phyloP scores from a whole-genome alignment of 2,888 invertebrate genomes.

The Dusona sp. region DNA sequence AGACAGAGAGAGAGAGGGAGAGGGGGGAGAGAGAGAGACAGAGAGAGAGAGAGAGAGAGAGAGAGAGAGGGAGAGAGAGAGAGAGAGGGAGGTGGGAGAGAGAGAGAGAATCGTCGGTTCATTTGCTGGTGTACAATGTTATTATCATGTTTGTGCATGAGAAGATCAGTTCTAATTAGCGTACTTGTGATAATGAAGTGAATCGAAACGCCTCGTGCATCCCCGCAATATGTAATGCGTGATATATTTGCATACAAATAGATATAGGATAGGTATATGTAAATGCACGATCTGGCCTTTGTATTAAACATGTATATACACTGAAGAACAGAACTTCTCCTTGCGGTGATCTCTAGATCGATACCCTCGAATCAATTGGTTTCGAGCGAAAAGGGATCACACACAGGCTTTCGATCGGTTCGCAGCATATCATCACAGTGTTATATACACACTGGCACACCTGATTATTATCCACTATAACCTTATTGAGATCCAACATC shows the following conservation, averaged over 20 bases:
- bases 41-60: too few relatives aligned
- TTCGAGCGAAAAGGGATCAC: constrained; percentile 78
- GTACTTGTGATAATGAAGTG: constrained; percentile 18
- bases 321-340: constrained; percentile 48
- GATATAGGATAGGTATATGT: not conserved
- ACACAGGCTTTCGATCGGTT: constrained; percentile 72
- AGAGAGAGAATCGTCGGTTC: constrained; percentile 31
- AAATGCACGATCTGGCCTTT: constrained; percentile 28
- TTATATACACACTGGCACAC: constrained; percentile 18
- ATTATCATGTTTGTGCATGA: constrained; percentile 48
- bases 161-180: constrained; percentile 56
- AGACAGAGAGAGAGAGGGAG: too few relatives aligned
- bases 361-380: constrained; percentile 73
- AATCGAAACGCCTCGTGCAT: not conserved
- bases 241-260: not conserved
- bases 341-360: constrained; percentile 50
- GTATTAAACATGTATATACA: not conserved
- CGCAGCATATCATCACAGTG: constrained; percentile 67
- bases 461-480: constrained; percentile 35
- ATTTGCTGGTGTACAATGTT: not conserved
- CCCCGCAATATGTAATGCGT: not conserved
- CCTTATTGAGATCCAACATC: constrained; percentile 18
- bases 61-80: not conserved
- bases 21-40: too few relatives aligned
- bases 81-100: not conserved